A percentile compares a stretch with the other conserved stretches of the same genome.
These are phyloP conservation scores for Argyresthia albistria DNA, from an alignment of 2,888 invertebrate genomes.

Conservation along the genomic window DNA sequence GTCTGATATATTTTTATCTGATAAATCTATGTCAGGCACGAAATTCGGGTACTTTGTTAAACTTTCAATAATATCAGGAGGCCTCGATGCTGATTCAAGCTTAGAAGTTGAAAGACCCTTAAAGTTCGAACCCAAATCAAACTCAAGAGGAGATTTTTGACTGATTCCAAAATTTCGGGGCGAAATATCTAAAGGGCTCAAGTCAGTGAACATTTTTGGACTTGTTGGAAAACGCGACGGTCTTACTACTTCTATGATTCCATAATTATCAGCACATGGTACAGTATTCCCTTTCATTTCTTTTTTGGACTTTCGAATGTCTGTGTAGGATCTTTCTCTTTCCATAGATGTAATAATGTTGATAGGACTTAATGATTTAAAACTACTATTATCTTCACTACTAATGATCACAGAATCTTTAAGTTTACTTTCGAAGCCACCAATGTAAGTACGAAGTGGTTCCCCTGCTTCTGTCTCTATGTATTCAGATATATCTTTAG, in stretches of 20 bases:
- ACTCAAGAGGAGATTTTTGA: constrained; percentile 28
- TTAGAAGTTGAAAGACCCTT: constrained; percentile 27
- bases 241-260: constrained; percentile 23
- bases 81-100: constrained; percentile 28
- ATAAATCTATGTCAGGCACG: constrained; percentile 64
- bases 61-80: constrained; percentile 60
- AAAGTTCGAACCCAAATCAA: constrained; percentile 37
- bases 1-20: constrained; percentile 54
- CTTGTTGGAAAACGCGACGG: constrained; percentile 29
- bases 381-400: constrained; percentile 18
- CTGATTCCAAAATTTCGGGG: constrained; percentile 35
- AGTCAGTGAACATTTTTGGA: constrained; percentile 31
- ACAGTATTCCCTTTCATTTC: constrained; percentile 11
- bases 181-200: constrained; percentile 51
- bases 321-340: background rate
- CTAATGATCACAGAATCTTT: constrained; percentile 27
- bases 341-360: constrained; percentile 14
- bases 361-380: constrained; percentile 16
- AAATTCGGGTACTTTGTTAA: constrained; percentile 62
- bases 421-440: constrained; percentile 54
- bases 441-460: constrained; percentile 52
- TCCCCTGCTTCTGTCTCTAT: constrained; percentile 53
- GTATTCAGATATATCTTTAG: constrained; percentile 41
- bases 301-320: constrained; percentile 19
- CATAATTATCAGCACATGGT: constrained; percentile 23